Evolutionary conservation across 1,140 invertebrate genomes (phyloP).

Genomic region (Tetragnatha versicolor): DNA sequence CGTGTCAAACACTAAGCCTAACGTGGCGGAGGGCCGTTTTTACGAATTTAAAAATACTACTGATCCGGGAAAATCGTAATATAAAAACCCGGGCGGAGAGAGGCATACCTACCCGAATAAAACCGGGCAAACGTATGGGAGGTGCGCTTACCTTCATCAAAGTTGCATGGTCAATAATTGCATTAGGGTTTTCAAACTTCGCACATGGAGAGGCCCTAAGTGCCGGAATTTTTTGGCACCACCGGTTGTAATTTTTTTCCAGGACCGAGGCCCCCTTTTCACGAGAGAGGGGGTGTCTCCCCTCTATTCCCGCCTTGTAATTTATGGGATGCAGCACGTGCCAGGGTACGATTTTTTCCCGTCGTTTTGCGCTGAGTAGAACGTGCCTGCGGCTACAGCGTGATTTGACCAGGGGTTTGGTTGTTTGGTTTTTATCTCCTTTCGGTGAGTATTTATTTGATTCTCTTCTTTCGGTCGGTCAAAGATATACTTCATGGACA

Average conservation of each 20-base stretch:
- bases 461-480: conserved; percentile 19
- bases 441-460: conserved; percentile 26
- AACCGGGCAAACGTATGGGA: conserved; percentile 45
- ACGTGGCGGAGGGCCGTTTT: conserved; percentile 39
- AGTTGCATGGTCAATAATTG: conserved; percentile 51
- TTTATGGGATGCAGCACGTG: conserved; percentile 55
- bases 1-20: conserved; percentile 51
- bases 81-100: conserved; percentile 22
- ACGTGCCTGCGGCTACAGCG: conserved; percentile 38
- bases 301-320: conserved; percentile 28
- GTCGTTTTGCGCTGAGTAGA: background rate
- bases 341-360: conserved; percentile 15
- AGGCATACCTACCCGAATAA: conserved; percentile 19
- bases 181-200: conserved; percentile 54
- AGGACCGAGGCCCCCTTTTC: no score
- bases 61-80: conserved; percentile 26
- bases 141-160: conserved; percentile 53
- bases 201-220: conserved; percentile 46
- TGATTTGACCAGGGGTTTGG: conserved; percentile 27
- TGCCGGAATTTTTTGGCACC: conserved; percentile 53
- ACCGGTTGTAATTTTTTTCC: conserved; percentile 17
- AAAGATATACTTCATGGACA: conserved; percentile 26
- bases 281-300: background rate
- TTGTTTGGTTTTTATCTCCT: conserved; percentile 8
- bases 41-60: conserved; percentile 49